Conservation (phyloP, 2,888 invertebrate species). For the Aphelenchoides bicaudatus region DNA sequence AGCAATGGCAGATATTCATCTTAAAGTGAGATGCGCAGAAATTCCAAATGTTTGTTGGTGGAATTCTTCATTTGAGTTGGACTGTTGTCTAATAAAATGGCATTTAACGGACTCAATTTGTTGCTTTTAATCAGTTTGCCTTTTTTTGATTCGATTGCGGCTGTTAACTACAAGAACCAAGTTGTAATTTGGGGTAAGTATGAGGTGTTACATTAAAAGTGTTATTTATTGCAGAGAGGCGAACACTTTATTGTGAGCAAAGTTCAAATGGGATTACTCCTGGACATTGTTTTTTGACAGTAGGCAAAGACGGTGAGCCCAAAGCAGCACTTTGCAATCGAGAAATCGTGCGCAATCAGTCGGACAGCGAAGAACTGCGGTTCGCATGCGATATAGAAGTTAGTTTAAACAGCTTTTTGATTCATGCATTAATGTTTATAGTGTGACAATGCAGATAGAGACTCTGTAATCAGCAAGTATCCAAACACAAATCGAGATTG, state of each 20-base stretch:
- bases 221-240: constrained; percentile 17
- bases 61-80: no score
- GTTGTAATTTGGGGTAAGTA: not conserved
- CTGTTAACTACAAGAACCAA: not conserved
- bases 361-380: constrained; percentile 12
- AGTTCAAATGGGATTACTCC: constrained; percentile 6
- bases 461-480: constrained; percentile 46
- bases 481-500: constrained; percentile 42
- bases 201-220: not conserved
- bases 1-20: no score
- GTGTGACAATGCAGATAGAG: constrained; percentile 43
- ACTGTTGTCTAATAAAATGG: no score
- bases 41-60: no score
- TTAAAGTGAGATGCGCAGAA: no score
- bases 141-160: not conserved
- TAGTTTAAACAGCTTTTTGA: no score
- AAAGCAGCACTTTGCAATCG: constrained; percentile 16
- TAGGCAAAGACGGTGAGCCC: constrained; percentile 22
- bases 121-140: no score
- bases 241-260: constrained; percentile 22
- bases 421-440: no score
- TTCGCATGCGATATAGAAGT: constrained; percentile 26
- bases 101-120: no score
- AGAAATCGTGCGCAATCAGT: constrained; percentile 16
- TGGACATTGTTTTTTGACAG: constrained; percentile 22